Percentiles rank a stretch among this genome's conserved stretches.
Conservation (phyloP, 37 sponge, comb jelly and placozoan species). For the Cladorhizidae sp. region DNA sequence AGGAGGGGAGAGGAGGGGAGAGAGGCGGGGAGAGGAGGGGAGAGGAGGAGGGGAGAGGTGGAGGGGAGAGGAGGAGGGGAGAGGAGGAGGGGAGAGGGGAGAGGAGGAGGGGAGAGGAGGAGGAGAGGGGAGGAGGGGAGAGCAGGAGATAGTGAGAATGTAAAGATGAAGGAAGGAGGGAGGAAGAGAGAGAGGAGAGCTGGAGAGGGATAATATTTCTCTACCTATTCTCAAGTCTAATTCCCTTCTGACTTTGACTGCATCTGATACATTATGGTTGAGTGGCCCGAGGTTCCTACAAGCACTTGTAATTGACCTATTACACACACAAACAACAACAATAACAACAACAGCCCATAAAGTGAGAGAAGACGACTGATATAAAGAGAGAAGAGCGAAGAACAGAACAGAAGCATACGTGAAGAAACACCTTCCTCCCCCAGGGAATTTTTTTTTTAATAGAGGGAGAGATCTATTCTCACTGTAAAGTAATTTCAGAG, state of each 20-base stretch:
- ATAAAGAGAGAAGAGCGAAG: not conserved
- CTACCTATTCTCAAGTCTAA: slow-evolving; percentile 95
- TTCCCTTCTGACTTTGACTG: slow-evolving; percentile 92
- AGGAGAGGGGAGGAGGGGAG: not conserved
- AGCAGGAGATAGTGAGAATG: too few relatives aligned
- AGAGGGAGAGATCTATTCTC: not conserved
- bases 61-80: not conserved
- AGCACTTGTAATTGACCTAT: slow-evolving; percentile 87
- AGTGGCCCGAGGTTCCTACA: slow-evolving; percentile 63
- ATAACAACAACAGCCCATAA: not conserved
- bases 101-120: not conserved
- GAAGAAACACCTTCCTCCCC: not conserved
- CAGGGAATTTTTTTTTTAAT: not conserved
- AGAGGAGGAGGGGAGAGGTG: not conserved
- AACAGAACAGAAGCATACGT: not conserved
- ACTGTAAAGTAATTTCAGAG: slow-evolving; percentile 93
- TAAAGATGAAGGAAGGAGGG: too few relatives aligned
- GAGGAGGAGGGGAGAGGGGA: not conserved
- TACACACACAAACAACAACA: not conserved
- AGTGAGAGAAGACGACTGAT: not conserved
- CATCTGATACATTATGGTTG: slow-evolving; percentile 63
- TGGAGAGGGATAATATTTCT: too few relatives aligned
- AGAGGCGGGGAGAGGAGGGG: not conserved
- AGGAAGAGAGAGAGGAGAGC: too few relatives aligned
- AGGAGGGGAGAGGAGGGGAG: too few relatives aligned